Evolutionary conservation across 2,113 vertebrate species (phyloP).

Genomic region (Litocranius walleri): DNA sequence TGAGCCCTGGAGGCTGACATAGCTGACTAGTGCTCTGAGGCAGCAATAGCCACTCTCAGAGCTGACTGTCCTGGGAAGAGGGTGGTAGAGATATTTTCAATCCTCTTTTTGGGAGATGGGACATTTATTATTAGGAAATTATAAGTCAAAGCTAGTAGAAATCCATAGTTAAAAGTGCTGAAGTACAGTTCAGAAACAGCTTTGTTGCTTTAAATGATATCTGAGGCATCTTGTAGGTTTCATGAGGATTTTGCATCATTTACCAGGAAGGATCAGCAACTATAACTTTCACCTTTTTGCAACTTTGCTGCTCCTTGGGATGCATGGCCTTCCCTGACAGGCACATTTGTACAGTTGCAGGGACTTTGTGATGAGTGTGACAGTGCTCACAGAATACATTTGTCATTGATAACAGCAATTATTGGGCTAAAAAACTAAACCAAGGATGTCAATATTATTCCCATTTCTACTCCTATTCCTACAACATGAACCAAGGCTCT

Average conservation of each 20-base stretch:
- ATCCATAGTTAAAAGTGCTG: not conserved
- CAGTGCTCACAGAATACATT: not conserved
- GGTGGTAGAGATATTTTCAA: not conserved
- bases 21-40: not conserved
- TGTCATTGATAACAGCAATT: not conserved
- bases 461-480: no score
- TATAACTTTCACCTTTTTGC: not conserved
- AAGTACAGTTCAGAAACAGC: slow-evolving; percentile 44
- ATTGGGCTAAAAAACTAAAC: not conserved
- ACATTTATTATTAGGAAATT: not conserved
- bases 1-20: no score
- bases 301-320: not conserved
- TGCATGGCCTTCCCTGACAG: not conserved
- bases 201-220: slow-evolving; percentile 33
- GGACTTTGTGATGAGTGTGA: slow-evolving; percentile 67
- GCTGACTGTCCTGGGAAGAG: not conserved
- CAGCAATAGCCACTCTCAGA: not conserved
- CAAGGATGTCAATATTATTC: not conserved
- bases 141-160: not conserved
- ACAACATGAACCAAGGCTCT: not conserved
- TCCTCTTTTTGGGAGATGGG: not conserved
- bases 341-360: not conserved
- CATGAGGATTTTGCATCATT: slow-evolving; percentile 45
- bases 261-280: slow-evolving; percentile 38
- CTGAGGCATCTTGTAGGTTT: slow-evolving; percentile 40